A percentile compares a stretch with the other conserved stretches of the same genome.
phyloP scores from a whole-genome alignment of 2,797 vertebrate genomes.

The Phylloscopus collybita region DNA sequence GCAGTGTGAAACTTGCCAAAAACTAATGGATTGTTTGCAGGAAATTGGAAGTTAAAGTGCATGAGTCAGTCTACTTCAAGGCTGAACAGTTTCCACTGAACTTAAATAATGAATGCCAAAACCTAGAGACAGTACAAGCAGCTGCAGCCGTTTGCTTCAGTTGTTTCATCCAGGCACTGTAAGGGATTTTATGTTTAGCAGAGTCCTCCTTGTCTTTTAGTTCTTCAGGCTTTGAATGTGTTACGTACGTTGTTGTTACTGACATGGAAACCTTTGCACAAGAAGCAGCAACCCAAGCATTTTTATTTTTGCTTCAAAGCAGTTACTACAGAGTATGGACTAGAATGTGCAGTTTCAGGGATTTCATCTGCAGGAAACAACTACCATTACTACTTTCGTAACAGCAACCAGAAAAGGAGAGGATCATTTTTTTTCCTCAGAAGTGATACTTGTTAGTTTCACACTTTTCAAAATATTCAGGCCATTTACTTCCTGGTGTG shows the following conservation, averaged over 20 bases:
- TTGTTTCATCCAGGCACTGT: not conserved
- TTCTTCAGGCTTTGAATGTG: not conserved
- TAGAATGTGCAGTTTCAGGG: not conserved
- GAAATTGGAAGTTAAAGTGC: conserved; percentile 77
- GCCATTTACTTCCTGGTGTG: not conserved
- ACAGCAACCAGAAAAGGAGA: not conserved
- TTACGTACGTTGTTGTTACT: not conserved
- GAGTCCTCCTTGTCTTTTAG: not conserved
- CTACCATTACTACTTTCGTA: not conserved
- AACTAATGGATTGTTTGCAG: conserved; percentile 75
- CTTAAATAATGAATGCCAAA: conserved; percentile 77
- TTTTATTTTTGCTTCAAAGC: not conserved
- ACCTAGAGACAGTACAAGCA: conserved; percentile 47
- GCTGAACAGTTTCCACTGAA: conserved; percentile 74
- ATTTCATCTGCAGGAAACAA: not conserved
- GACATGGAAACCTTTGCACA: not conserved
- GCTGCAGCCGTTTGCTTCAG: conserved; percentile 17
- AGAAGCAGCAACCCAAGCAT: not conserved
- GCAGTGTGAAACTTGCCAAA: conserved; percentile 66
- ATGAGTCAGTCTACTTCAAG: conserved; percentile 78
- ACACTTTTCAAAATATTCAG: not conserved
- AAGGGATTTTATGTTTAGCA: not conserved
- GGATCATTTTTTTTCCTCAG: not conserved
- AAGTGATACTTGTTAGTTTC: not conserved
- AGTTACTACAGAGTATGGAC: not conserved